phyloP scores from a whole-genome alignment of 2,888 invertebrate species.

The Drosophila macrothrix region DNA sequence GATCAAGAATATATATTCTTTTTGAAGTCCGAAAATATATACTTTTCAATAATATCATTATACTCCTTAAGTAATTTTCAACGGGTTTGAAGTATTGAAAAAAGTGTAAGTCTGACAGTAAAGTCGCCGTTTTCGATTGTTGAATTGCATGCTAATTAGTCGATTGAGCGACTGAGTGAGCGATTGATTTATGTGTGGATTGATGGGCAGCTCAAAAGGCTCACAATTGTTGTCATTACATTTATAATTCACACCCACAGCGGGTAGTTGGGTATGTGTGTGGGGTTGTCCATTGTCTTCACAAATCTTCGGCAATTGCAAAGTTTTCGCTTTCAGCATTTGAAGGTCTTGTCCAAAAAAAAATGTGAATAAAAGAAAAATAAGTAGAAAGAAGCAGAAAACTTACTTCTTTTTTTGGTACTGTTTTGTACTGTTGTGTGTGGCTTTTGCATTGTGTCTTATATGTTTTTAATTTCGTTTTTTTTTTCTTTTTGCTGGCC shows the following conservation, averaged over 20 bases:
- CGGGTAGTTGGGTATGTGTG: constrained; percentile 2
- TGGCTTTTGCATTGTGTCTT: constrained; percentile 41
- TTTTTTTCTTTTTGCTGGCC: constrained; percentile 46
- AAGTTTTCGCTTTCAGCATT: constrained; percentile 69
- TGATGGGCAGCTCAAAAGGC: constrained; percentile 45
- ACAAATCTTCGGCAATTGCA: constrained; percentile 49
- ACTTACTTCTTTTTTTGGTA: constrained; percentile 37
- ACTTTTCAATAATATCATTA: background rate
- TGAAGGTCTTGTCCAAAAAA: constrained; percentile 68
- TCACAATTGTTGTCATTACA: constrained; percentile 58
- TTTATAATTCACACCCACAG: constrained; percentile 63
- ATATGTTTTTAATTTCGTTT: constrained; percentile 31
- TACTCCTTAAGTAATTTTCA: background rate
- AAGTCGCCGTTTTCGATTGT: constrained; percentile 63
- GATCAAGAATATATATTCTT: background rate
- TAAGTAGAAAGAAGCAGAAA: constrained; percentile 31
- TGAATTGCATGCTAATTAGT: constrained; percentile 75
- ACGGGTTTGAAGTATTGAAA: background rate
- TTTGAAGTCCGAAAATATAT: background rate
- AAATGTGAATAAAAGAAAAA: constrained; percentile 10
- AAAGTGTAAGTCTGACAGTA: constrained; percentile 61
- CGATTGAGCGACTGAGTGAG: constrained; percentile 51
- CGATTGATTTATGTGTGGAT: constrained; percentile 42
- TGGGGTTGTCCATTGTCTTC: constrained; percentile 28
- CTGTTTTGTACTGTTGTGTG: constrained; percentile 5